Evolutionary conservation across 2,888 invertebrate species (phyloP), one percentile per base, ranked within the genome.

Genomic region (Eupithecia abbreviata): DNA sequence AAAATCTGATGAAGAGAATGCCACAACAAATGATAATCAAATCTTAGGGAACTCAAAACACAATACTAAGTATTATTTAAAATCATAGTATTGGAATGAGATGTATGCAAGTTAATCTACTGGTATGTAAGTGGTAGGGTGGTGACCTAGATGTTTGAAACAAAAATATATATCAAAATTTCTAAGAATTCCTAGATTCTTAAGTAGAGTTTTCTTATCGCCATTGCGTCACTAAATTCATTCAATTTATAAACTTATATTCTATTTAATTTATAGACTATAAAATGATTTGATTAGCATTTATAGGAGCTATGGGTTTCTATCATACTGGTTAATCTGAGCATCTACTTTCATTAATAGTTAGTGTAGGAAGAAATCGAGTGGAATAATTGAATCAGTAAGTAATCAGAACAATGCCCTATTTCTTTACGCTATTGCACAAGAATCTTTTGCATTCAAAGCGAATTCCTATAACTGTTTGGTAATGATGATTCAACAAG

Each of bases 11-110:
- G 74, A 75, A 68, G 45, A 75, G 67, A 71, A 75, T 73, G 45
- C 71, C 74, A 77, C 75, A 71, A 71, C 77, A 73, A 69, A 75
- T 76, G 72, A 72, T 79, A 80, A 82, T 45, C 72, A 80, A 77
- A 75, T 78, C 78, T 77, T 73, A 58, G 69, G 42, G 30, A 45
- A 77, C 47, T 75, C 72, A 75, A 55, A 69, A 15, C 67, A 18
- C 7, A 58, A 49, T 3, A 72, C 49, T 10, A 43, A 70, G 7
- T 65, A 62, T 15, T 30, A 41, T 51, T n/a, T 71, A 12, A 65
- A 18, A 62, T 71, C 18, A 58, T 58, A 58, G 18, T 55, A 41
- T 70, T 73, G 71, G 65, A 65, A 73, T 70, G 45, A n/a, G 30
- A 75, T 66, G 45, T 72, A 55, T 55, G 73, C 18, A 55, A 55